These are phyloP conservation scores for Torymus tubicola DNA, from an alignment of 2,888 invertebrate species.

Conservation along the genomic window DNA sequence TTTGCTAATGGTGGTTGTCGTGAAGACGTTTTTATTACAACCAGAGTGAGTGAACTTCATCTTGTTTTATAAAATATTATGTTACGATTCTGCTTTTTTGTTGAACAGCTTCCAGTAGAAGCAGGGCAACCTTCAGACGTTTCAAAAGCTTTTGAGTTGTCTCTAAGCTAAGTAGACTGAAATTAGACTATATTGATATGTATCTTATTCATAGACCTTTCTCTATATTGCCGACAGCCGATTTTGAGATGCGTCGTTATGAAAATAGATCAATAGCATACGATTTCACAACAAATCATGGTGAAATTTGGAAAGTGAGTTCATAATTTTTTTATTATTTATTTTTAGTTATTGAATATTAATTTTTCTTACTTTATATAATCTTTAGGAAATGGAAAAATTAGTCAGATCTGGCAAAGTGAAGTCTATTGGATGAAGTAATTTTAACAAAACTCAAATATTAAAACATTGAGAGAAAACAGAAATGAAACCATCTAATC, in stretches of 20 bases:
- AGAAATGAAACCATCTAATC: conserved; percentile 2
- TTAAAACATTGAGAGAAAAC: not conserved
- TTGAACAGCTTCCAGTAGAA: too few species aligned
- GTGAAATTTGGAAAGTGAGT: conserved; percentile 6
- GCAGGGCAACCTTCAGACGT: too few species aligned
- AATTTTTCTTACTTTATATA: not conserved
- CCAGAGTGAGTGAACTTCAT: too few species aligned
- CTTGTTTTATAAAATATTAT: too few species aligned
- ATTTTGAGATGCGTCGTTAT: not conserved
- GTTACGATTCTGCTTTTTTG: too few species aligned
- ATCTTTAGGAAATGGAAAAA: conserved; percentile 15
- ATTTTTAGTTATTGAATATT: not conserved
- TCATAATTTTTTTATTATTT: not conserved
- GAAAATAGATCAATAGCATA: not conserved
- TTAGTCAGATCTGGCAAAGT: not conserved
- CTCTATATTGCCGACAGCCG: too few species aligned
- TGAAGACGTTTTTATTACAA: too few species aligned
- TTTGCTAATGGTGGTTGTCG: too few species aligned
- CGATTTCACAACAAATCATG: not conserved
- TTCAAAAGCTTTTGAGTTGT: too few species aligned
- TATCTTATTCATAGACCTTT: too few species aligned
- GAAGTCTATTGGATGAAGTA: conserved; percentile 13
- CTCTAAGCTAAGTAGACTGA: too few species aligned
- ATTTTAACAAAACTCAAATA: conserved; percentile 5
- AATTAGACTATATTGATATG: too few species aligned